Evolutionary conservation across 2,113 vertebrate genomes (phyloP).

Genomic region (Scomber colias): DNA sequence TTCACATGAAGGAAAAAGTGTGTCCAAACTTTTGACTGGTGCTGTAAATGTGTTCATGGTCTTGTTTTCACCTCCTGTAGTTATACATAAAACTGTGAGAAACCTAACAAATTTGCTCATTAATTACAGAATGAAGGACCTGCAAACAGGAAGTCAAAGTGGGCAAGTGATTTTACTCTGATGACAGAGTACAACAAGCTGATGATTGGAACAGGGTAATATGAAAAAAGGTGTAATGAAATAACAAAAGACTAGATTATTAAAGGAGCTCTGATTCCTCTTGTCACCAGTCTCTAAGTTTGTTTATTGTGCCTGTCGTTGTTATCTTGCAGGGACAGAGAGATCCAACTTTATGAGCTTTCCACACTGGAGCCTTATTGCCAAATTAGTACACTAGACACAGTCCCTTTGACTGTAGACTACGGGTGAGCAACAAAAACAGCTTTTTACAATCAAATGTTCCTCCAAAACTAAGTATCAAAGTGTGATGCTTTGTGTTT

Average conservation of each 20-base stretch:
- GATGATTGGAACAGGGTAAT: conserved; percentile 81
- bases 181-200: conserved; percentile 84
- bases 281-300: background rate
- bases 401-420: conserved; percentile 84
- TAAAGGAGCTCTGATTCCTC: background rate
- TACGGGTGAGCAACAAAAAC: conserved; percentile 79
- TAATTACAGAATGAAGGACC: conserved; percentile 69
- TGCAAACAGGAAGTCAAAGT: conserved; percentile 74
- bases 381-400: conserved; percentile 83
- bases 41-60: background rate
- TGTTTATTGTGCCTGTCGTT: conserved; percentile 24
- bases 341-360: conserved; percentile 87
- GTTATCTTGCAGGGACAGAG: conserved; percentile 79
- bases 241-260: background rate
- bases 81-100: too few species aligned
- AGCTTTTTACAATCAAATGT: background rate
- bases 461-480: background rate
- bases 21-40: too few species aligned
- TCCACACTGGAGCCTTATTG: conserved; percentile 86
- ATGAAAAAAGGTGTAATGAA: conserved; percentile 1
- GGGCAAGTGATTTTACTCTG: conserved; percentile 80
- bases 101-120: background rate
- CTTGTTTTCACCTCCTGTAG: too few species aligned
- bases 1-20: too few species aligned
- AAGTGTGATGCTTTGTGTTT: background rate